Evolutionary conservation across 2,888 invertebrate species (phyloP).

Genomic region (Sicus ferrugineus): DNA sequence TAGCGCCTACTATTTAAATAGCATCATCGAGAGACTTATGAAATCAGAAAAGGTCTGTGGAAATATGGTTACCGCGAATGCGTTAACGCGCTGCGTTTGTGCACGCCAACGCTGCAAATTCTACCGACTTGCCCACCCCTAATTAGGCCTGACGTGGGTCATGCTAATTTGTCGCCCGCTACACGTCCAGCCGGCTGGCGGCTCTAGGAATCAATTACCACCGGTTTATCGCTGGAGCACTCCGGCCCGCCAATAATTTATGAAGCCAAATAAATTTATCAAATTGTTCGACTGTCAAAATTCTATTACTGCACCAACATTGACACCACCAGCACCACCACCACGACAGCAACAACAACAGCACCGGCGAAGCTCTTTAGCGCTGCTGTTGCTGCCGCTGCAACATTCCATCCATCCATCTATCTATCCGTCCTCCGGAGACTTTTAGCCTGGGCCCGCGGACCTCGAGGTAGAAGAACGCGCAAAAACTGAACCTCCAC

Average conservation of each 20-base stretch:
- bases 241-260: slow-evolving; percentile 20
- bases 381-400: not conserved
- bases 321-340: not conserved
- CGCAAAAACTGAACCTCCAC: slow-evolving; percentile 15
- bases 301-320: slow-evolving; percentile 26
- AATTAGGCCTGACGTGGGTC: not conserved
- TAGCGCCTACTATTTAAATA: too few species aligned
- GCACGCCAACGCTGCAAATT: too few species aligned
- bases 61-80: too few species aligned
- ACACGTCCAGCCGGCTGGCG: not conserved
- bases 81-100: too few species aligned
- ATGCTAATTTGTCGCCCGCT: not conserved
- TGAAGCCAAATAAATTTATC: slow-evolving; percentile 27
- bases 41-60: too few species aligned
- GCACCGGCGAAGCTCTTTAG: slow-evolving; percentile 7
- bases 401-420: slow-evolving; percentile 8
- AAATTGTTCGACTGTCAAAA: slow-evolving; percentile 31
- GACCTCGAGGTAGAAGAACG: not conserved
- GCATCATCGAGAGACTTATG: too few species aligned
- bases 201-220: slow-evolving; percentile 18
- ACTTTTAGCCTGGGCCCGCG: not conserved
- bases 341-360: slow-evolving; percentile 6
- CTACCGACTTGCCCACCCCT: too few species aligned
- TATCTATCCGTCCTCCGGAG: not conserved
- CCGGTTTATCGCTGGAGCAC: not conserved